Evolutionary conservation across 2,888 invertebrate genomes (phyloP).

Genomic region (Ichneumoninae sp.): DNA sequence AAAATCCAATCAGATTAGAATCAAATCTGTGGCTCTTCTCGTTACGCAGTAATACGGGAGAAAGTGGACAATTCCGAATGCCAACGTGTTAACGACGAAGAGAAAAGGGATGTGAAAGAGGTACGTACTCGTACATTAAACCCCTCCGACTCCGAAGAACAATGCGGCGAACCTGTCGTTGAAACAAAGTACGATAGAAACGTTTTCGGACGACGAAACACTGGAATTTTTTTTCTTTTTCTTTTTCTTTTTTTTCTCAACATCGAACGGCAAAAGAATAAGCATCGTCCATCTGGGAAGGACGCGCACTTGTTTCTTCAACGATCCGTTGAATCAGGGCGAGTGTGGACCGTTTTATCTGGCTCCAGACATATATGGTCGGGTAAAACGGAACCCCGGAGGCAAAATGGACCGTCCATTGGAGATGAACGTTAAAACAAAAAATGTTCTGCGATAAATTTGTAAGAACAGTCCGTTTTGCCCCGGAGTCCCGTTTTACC

Average conservation of each 20-base stretch:
- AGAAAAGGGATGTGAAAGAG: background rate
- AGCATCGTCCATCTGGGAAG: conserved; percentile 2
- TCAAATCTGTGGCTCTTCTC: conserved; percentile 42
- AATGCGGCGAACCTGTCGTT: background rate
- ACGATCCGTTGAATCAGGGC: background rate
- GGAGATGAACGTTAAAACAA: too few species aligned
- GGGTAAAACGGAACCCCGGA: too few species aligned
- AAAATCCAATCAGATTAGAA: conserved; percentile 54
- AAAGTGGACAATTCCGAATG: background rate
- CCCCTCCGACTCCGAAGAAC: background rate
- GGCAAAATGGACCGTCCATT: background rate
- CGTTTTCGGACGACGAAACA: conserved; percentile 1
- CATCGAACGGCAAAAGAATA: background rate
- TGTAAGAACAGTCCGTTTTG: background rate
- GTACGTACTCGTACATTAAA: background rate
- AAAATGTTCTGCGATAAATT: background rate
- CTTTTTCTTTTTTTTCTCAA: background rate
- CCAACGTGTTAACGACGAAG: conserved; percentile 9
- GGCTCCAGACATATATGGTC: background rate
- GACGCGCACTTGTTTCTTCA: background rate
- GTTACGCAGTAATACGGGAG: background rate
- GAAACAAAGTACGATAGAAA: conserved; percentile 13
- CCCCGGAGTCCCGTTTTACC: background rate
- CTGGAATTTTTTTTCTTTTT: background rate
- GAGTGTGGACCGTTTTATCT: background rate